Conservation (phyloP, 2,888 invertebrate genomes). For the Calephelis perditalis region DNA sequence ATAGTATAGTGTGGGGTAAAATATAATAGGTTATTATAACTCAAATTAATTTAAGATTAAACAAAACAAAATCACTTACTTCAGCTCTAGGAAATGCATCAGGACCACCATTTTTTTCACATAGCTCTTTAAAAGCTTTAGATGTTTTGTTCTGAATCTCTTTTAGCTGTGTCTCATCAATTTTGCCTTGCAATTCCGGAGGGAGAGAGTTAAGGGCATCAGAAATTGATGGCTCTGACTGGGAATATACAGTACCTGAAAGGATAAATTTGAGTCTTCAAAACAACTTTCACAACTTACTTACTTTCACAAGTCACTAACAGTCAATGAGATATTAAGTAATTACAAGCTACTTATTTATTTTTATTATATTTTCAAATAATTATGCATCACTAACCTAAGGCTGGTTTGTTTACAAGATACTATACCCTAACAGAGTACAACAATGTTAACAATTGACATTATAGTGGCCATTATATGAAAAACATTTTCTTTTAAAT, state of each 20-base stretch:
- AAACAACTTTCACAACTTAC: too few relatives aligned
- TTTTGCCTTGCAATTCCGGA: constrained; percentile 44
- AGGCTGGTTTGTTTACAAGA: too few relatives aligned
- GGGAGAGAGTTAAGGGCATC: constrained; percentile 40
- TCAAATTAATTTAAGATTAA: too few relatives aligned
- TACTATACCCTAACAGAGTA: too few relatives aligned
- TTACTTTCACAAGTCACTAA: not conserved
- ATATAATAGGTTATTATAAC: too few relatives aligned
- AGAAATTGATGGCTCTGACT: constrained; percentile 31
- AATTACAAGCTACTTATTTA: too few relatives aligned
- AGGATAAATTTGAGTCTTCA: not conserved
- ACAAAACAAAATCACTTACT: constrained; percentile 40
- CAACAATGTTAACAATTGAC: too few relatives aligned
- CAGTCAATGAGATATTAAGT: not conserved
- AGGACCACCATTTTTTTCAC: constrained; percentile 79
- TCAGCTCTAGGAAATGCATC: constrained; percentile 76
- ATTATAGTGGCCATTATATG: too few relatives aligned
- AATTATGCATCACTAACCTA: too few relatives aligned
- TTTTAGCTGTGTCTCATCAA: constrained; percentile 44
- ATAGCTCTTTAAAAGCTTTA: constrained; percentile 80
- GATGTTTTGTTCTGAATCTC: constrained; percentile 59
- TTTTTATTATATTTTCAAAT: too few relatives aligned
- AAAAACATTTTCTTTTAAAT: too few relatives aligned
- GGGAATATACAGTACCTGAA: constrained; percentile 33
- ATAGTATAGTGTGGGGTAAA: too few relatives aligned